phyloP scores from a whole-genome alignment of 2,888 invertebrate species.

The Diabrotica balteata region DNA sequence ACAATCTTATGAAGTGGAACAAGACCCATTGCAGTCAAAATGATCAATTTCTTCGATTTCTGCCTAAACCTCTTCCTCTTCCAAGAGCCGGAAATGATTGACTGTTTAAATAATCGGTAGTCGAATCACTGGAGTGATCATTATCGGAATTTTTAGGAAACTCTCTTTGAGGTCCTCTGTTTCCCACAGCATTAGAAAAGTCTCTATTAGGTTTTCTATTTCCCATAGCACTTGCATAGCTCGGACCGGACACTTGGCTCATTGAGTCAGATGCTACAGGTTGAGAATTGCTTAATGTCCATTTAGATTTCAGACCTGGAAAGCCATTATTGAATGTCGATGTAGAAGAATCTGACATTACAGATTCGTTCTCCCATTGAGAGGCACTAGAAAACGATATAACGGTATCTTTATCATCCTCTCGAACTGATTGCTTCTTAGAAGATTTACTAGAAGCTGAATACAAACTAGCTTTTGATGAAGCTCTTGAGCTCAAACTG shows the following conservation, averaged over 20 bases:
- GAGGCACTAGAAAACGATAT: slow-evolving; percentile 35
- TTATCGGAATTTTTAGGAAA: neutral
- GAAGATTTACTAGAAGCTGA: slow-evolving; percentile 12
- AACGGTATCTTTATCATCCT: slow-evolving; percentile 30
- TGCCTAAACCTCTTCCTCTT: slow-evolving; percentile 18
- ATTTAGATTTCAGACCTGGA: slow-evolving; percentile 14
- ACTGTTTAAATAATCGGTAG: neutral
- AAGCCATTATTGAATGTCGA: slow-evolving; percentile 15
- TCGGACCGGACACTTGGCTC: slow-evolving; percentile 19
- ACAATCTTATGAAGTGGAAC: too few species aligned
- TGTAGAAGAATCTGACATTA: slow-evolving; percentile 20
- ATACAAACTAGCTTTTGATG: slow-evolving; percentile 22
- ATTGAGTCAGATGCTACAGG: slow-evolving; percentile 17
- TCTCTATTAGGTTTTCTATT: slow-evolving; percentile 32
- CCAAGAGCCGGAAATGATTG: slow-evolving; percentile 31
- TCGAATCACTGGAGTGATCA: neutral
- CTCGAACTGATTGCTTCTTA: slow-evolving; percentile 17
- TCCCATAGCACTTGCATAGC: slow-evolving; percentile 34
- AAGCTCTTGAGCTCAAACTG: slow-evolving; percentile 10
- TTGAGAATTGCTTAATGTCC: slow-evolving; percentile 17
- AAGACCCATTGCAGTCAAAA: too few species aligned
- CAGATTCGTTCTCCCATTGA: slow-evolving; percentile 34
- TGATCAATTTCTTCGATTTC: neutral
- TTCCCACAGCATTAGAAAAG: slow-evolving; percentile 8
- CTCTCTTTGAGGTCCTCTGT: too few species aligned